Percentiles rank a stretch among this genome's conserved stretches.
These are phyloP conservation scores for Tricholauxania praeusta DNA, from an alignment of 2,888 invertebrate genomes.

Conservation along the genomic window DNA sequence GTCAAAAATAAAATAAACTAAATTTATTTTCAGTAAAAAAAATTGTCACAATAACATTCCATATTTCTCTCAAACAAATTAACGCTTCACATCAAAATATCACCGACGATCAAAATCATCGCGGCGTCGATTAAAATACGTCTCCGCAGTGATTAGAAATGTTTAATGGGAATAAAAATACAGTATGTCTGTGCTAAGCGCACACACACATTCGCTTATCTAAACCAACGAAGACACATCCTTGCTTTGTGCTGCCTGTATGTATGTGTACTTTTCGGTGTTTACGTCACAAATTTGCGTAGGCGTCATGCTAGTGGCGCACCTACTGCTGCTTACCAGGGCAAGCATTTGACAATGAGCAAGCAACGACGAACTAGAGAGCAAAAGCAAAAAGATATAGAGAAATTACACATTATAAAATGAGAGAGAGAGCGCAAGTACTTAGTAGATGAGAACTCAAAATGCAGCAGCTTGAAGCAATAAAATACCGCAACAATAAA, in stretches of 20 bases:
- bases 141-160: too few species aligned
- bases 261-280: constrained; percentile 45
- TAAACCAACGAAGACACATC: background rate
- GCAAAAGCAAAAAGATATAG: background rate
- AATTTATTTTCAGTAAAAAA: too few species aligned
- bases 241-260: constrained; percentile 10
- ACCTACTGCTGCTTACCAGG: constrained; percentile 63
- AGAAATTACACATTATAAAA: background rate
- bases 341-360: constrained; percentile 28
- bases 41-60: too few species aligned
- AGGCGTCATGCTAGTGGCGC: constrained; percentile 68
- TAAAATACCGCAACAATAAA: too few species aligned
- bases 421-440: background rate
- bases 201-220: constrained; percentile 12
- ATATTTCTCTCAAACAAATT: too few species aligned
- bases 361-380: background rate
- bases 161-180: too few species aligned
- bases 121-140: too few species aligned
- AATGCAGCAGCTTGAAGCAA: too few species aligned
- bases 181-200: background rate
- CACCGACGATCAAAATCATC: too few species aligned
- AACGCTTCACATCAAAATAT: too few species aligned
- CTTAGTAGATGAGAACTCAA: too few species aligned
- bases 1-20: too few species aligned
- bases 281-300: constrained; percentile 68